Evolutionary conservation across 2,113 vertebrate species (phyloP).

Genomic region (Zingel zingel): DNA sequence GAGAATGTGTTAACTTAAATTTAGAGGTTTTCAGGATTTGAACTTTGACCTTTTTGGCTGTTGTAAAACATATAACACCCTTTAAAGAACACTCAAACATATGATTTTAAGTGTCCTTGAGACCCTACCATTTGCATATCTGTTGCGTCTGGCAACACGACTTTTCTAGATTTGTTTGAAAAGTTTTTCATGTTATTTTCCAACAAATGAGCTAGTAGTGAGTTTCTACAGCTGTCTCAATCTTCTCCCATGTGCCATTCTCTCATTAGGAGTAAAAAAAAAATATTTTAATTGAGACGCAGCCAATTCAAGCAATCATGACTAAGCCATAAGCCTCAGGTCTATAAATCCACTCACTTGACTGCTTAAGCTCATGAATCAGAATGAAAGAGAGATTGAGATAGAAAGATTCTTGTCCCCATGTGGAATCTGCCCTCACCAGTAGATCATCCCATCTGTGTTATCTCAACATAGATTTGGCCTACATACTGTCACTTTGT

Average conservation of each 20-base stretch:
- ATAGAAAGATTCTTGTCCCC: conserved; percentile 53
- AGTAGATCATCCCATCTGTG: conserved; percentile 33
- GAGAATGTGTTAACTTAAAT: conserved; percentile 53
- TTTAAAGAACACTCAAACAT: conserved; percentile 55
- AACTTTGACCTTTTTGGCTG: conserved; percentile 56
- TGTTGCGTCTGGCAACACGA: conserved; percentile 13
- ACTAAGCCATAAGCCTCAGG: conserved; percentile 76
- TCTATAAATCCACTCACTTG: conserved; percentile 81
- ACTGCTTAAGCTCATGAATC: conserved; percentile 75
- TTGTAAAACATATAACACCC: conserved; percentile 57
- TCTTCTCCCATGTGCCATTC: conserved; percentile 26
- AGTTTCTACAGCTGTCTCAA: conserved; percentile 15
- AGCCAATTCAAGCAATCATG: conserved; percentile 81
- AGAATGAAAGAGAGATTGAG: conserved; percentile 67
- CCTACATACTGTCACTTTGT: conserved; percentile 7
- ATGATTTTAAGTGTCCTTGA: conserved; percentile 56
- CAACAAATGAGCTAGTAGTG: not conserved
- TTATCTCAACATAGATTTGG: conserved; percentile 21
- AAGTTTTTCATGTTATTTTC: not conserved
- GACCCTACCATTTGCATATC: conserved; percentile 29
- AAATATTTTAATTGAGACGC: conserved; percentile 76
- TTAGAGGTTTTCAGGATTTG: conserved; percentile 37
- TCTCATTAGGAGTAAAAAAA: conserved; percentile 73
- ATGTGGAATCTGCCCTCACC: conserved; percentile 28
- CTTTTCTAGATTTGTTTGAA: conserved; percentile 18